Evolutionary conservation across 2,113 vertebrate species (phyloP), one percentile per base, ranked within the genome.

Genomic region (Pleuronectes platessa): DNA sequence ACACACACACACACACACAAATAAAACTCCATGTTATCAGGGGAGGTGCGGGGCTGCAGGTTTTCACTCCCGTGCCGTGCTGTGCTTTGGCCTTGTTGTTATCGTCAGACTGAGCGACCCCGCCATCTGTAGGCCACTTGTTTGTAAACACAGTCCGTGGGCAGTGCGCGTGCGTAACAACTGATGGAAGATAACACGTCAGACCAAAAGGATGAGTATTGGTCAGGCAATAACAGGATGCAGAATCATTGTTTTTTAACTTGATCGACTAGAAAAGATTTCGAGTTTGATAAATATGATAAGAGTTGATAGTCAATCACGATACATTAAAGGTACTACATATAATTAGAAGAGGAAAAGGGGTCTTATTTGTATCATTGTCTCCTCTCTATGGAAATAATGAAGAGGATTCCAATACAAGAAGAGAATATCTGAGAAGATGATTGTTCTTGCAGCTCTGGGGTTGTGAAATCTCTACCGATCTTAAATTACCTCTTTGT

Each of bases 101-200:
- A 77, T 85, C 85, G 86, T 15, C 54, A 13, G 76, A 31, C 13
- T 61, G 63, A 47, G 13, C 37, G 77, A 70, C 81, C 75, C 77
- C 58, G 71, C 71, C 72, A 79, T 68, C 61, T 81, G 85, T 55
- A 77, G 56, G 87, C 81, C 78, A 74, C 61, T 86, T 94, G 92
- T 94, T 94, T 94, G 94, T 94, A 94, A 95, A 95, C 92, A 94
- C 37, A 20, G 71, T 35, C 21, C 58, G 24, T n/a, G 23, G 53
- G 56, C 37, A 45, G 26, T 27, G 61, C 20, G 68, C 0, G 20
- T 17, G 35, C 35, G 61, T 14, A n/a, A 42, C 18, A 13, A 0
- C 53, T 21, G 15, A 40, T 15, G 62, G 55, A 4, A 2, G 26
- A 21, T 15, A 40, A 69, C 70, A 27, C 24, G 61, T 35, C 42